A percentile compares a stretch with the other conserved stretches of the same genome.
Evolutionary conservation across 2,113 vertebrate species (phyloP).

Genomic region (Campylomormyrus numenius): DNA sequence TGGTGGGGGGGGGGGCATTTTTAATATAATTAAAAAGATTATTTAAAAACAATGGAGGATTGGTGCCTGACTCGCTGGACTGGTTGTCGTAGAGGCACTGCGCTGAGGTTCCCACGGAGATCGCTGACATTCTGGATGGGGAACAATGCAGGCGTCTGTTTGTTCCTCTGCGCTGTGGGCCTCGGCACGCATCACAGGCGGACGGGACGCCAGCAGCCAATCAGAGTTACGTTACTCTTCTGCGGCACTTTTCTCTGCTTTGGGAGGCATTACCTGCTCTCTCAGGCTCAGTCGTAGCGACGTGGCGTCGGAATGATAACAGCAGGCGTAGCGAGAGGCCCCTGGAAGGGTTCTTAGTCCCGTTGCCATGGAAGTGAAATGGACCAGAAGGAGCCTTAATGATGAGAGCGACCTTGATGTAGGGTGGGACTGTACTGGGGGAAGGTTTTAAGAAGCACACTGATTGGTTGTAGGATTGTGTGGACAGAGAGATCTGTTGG

Average conservation of each 20-base stretch:
- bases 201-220: background rate
- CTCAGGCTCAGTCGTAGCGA: slow-evolving; percentile 31
- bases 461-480: background rate
- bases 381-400: slow-evolving; percentile 30
- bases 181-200: background rate
- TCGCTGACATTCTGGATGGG: slow-evolving; percentile 28
- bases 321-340: slow-evolving; percentile 27
- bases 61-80: slow-evolving; percentile 36
- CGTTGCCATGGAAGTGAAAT: slow-evolving; percentile 31
- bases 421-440: background rate
- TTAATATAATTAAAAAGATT: slow-evolving; percentile 36
- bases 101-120: slow-evolving; percentile 49
- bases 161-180: slow-evolving; percentile 26
- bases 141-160: slow-evolving; percentile 52
- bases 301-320: slow-evolving; percentile 50
- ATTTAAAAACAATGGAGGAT: slow-evolving; percentile 19
- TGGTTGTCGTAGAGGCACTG: slow-evolving; percentile 31
- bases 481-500: background rate
- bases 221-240: background rate
- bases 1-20: background rate
- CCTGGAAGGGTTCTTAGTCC: slow-evolving; percentile 37
- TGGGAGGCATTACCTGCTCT: slow-evolving; percentile 43
- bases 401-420: background rate
- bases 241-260: slow-evolving; percentile 18
- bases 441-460: background rate